A percentile compares a stretch with the other conserved stretches of the same genome.
Evolutionary conservation across 2,888 invertebrate species (phyloP).

Genomic region (Tribolium freemani): DNA sequence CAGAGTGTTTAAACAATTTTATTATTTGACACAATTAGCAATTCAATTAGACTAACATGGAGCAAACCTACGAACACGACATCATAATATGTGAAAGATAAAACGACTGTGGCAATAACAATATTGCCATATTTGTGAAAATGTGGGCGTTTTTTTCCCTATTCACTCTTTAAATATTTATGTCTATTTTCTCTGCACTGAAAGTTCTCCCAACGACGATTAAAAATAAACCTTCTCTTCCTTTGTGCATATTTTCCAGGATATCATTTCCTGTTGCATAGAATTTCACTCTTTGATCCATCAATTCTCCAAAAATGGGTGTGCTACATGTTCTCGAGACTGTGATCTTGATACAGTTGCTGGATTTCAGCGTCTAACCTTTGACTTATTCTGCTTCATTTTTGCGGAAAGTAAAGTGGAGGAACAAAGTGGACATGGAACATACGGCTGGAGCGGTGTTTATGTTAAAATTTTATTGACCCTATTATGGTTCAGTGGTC

Average conservation of each 20-base stretch:
- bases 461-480: slow-evolving; percentile 19
- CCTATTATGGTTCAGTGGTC: slow-evolving; percentile 22
- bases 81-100: slow-evolving; percentile 17
- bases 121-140: slow-evolving; percentile 37
- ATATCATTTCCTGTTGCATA: slow-evolving; percentile 25
- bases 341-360: slow-evolving; percentile 35
- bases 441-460: background rate
- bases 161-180: slow-evolving; percentile 24
- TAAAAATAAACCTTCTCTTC: slow-evolving; percentile 22
- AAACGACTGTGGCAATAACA: slow-evolving; percentile 28
- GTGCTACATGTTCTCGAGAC: slow-evolving; percentile 7
- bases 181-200: slow-evolving; percentile 17
- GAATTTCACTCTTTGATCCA: slow-evolving; percentile 8
- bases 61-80: slow-evolving; percentile 11
- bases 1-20: background rate
- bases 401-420: slow-evolving; percentile 4
- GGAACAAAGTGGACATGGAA: background rate
- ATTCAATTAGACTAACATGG: slow-evolving; percentile 29
- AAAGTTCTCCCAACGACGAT: background rate
- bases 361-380: slow-evolving; percentile 35
- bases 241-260: slow-evolving; percentile 18
- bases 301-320: slow-evolving; percentile 32
- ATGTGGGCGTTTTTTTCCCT: slow-evolving; percentile 34
- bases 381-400: slow-evolving; percentile 20
- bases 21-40: background rate